Percentiles rank a stretch among this genome's conserved stretches.
Conservation (phyloP, 2,797 vertebrate genomes). For the Etheostoma nigrum region DNA sequence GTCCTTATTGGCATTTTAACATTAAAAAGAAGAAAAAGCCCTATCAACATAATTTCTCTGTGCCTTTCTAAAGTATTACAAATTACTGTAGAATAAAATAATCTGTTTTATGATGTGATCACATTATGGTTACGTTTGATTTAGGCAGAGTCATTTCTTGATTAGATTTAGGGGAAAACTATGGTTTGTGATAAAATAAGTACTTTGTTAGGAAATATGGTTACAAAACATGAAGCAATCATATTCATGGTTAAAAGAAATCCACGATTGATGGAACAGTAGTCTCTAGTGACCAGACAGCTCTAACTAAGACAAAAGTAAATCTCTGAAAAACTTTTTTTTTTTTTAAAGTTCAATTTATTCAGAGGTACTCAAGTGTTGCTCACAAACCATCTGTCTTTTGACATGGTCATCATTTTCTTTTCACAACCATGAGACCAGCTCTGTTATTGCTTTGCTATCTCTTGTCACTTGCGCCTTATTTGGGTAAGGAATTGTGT, state of each 20-base stretch:
- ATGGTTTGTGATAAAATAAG: no score
- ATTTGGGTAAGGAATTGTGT: constrained; percentile 29
- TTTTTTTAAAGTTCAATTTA: not conserved
- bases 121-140: no score
- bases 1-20: not conserved
- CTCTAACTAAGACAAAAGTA: not conserved
- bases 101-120: no score
- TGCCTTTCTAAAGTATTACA: not conserved
- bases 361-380: not conserved
- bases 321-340: not conserved
- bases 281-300: not conserved
- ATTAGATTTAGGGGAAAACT: no score
- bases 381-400: not conserved
- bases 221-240: no score
- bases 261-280: no score
- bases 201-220: no score
- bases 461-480: constrained; percentile 9
- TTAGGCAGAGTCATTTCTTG: no score
- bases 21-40: not conserved
- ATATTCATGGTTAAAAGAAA: no score
- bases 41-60: not conserved
- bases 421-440: not conserved
- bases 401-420: no score
- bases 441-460: constrained; percentile 26
- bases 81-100: not conserved